A percentile compares a stretch with the other conserved stretches of the same genome.
Conservation (phyloP, 2,888 invertebrate species). For the Conistra vaccinii region DNA sequence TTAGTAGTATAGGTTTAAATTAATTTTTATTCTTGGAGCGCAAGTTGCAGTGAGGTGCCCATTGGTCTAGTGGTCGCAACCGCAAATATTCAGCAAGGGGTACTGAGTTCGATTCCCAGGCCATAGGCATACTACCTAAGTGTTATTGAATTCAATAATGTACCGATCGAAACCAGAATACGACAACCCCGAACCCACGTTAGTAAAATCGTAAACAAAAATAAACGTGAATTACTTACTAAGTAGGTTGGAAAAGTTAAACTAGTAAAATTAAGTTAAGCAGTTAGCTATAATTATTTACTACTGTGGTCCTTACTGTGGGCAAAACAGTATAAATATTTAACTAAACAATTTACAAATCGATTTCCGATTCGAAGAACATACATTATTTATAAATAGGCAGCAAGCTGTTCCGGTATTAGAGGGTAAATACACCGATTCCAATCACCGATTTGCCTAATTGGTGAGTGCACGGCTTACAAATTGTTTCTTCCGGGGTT, state of each 20-base stretch:
- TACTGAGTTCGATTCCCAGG: neutral
- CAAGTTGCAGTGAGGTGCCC: neutral
- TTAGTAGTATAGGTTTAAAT: neutral
- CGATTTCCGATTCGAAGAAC: conserved; percentile 56
- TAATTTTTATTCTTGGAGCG: neutral
- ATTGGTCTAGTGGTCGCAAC: neutral
- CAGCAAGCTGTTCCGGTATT: conserved; percentile 25
- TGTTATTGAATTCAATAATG: too few relatives aligned
- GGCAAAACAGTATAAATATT: conserved; percentile 42
- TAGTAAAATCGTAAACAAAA: neutral
- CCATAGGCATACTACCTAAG: neutral
- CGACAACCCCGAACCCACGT: neutral
- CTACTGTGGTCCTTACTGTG: neutral
- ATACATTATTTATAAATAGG: conserved; percentile 46
- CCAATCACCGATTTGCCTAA: conserved; percentile 31
- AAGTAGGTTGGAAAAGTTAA: neutral
- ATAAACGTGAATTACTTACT: neutral
- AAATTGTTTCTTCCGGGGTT: conserved; percentile 4
- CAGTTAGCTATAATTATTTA: conserved; percentile 1
- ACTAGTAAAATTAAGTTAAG: neutral
- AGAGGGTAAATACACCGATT: conserved; percentile 16
- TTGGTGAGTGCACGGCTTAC: conserved; percentile 18
- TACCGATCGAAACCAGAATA: neutral
- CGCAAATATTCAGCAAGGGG: neutral
- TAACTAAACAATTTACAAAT: conserved; percentile 55